Conservation (phyloP, 2,113 vertebrate species). For the Toxotes chatareus region DNA sequence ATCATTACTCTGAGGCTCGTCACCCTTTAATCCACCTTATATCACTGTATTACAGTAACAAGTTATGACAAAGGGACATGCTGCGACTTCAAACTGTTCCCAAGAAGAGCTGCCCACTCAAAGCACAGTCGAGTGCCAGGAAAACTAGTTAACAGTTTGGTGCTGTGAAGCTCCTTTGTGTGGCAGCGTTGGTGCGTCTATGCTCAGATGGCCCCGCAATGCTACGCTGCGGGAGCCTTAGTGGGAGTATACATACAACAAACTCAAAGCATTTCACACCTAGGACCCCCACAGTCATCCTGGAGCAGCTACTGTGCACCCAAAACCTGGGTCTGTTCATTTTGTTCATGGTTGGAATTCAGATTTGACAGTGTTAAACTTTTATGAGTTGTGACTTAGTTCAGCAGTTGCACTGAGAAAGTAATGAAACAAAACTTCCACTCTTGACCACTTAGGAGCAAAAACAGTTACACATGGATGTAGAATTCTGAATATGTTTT, state of each 20-base stretch:
- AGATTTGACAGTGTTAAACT: slow-evolving; percentile 12
- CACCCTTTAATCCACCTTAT: slow-evolving; percentile 37
- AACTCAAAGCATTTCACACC: slow-evolving; percentile 70
- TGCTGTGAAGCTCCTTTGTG: slow-evolving; percentile 72
- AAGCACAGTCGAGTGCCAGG: slow-evolving; percentile 60
- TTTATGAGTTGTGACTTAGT: slow-evolving; percentile 10
- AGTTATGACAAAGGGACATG: slow-evolving; percentile 63
- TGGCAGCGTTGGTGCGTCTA: slow-evolving; percentile 48
- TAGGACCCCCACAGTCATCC: slow-evolving; percentile 63
- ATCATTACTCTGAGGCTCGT: not conserved
- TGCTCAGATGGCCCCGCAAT: slow-evolving; percentile 78
- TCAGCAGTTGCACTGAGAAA: slow-evolving; percentile 8
- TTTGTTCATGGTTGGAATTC: slow-evolving; percentile 20
- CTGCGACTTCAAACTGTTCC: slow-evolving; percentile 69
- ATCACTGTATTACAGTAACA: slow-evolving; percentile 39
- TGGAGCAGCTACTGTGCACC: slow-evolving; percentile 41
- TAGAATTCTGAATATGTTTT: not conserved
- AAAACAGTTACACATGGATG: not conserved
- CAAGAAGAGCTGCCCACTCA: slow-evolving; percentile 73
- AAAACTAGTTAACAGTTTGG: slow-evolving; percentile 71
- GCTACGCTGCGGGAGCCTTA: slow-evolving; percentile 62
- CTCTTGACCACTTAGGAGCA: not conserved
- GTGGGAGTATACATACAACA: slow-evolving; percentile 71
- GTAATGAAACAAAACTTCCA: not conserved
- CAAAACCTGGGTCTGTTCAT: slow-evolving; percentile 40